These are phyloP conservation scores for Acrocyrtus sp. DNA, from an alignment of 2,888 invertebrate species.

Conservation along the genomic window DNA sequence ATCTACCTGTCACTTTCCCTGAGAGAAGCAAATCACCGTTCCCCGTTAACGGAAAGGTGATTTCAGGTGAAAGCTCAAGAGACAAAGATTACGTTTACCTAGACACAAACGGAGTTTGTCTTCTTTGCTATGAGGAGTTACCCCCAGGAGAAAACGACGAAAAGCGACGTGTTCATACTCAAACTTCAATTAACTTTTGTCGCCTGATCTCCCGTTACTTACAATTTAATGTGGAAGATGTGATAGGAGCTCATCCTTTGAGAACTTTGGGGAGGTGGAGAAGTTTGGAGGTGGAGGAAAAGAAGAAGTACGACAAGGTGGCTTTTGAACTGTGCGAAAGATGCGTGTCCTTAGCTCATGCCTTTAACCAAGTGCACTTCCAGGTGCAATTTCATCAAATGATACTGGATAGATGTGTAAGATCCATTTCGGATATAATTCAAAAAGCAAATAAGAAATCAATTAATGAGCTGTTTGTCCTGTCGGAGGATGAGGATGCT, in stretches of 20 bases:
- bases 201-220: constrained; percentile 21
- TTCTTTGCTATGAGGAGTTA: constrained; percentile 27
- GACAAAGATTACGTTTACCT: constrained; percentile 15
- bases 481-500: constrained; percentile 17
- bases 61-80: background rate
- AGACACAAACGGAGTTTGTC: constrained; percentile 24
- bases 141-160: constrained; percentile 8
- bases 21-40: no score
- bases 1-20: no score
- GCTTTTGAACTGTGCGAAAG: constrained; percentile 26
- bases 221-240: constrained; percentile 16
- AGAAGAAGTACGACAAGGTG: constrained; percentile 2
- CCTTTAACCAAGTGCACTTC: constrained; percentile 19
- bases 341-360: constrained; percentile 8
- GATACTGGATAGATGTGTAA: constrained; percentile 23
- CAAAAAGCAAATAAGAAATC: constrained; percentile 20
- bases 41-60: no score
- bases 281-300: constrained; percentile 5
- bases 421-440: constrained; percentile 21
- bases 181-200: constrained; percentile 28
- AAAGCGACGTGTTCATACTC: background rate
- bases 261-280: constrained; percentile 15
- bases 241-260: constrained; percentile 7
- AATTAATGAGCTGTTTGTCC: background rate
- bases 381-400: constrained; percentile 29